These are phyloP conservation scores for Drosophila navojoa DNA, from an alignment of 1,140 invertebrate genomes.

Conservation along the genomic window DNA sequence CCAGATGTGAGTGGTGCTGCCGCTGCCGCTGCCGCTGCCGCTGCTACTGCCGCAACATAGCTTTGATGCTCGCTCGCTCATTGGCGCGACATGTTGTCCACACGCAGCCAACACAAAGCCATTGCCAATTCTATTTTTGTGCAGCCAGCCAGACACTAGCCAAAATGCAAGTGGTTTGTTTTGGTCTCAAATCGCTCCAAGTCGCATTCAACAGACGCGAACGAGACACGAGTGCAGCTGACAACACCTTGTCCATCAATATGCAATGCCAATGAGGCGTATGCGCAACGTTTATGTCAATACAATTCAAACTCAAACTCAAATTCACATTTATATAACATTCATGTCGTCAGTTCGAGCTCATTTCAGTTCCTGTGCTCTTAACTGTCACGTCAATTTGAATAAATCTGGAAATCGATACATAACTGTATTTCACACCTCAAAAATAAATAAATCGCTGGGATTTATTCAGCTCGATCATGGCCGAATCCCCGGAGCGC, in stretches of 20 bases:
- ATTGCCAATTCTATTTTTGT: conserved; percentile 78
- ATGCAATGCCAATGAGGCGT: conserved; percentile 56
- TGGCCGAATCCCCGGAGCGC: conserved; percentile 33
- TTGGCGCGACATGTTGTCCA: conserved; percentile 77
- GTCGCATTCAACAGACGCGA: conserved; percentile 23
- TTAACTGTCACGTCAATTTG: neutral
- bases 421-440: neutral
- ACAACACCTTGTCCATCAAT: conserved; percentile 53
- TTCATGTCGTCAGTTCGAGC: no score
- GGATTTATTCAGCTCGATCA: neutral
- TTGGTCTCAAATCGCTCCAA: conserved; percentile 24
- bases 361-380: neutral
- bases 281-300: conserved; percentile 50
- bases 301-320: conserved; percentile 1
- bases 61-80: conserved; percentile 44
- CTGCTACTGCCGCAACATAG: conserved; percentile 31
- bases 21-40: conserved; percentile 6
- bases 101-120: conserved; percentile 71
- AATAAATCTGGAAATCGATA: conserved; percentile 1
- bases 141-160: conserved; percentile 35
- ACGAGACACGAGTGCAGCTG: conserved; percentile 8
- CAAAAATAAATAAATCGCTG: neutral
- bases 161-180: conserved; percentile 70
- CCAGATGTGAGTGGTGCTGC: conserved; percentile 13
- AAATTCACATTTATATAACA: neutral